Evolutionary conservation across 2,797 vertebrate genomes (phyloP), one percentile per base, ranked within the genome.

Genomic region (Rhinella marina): DNA sequence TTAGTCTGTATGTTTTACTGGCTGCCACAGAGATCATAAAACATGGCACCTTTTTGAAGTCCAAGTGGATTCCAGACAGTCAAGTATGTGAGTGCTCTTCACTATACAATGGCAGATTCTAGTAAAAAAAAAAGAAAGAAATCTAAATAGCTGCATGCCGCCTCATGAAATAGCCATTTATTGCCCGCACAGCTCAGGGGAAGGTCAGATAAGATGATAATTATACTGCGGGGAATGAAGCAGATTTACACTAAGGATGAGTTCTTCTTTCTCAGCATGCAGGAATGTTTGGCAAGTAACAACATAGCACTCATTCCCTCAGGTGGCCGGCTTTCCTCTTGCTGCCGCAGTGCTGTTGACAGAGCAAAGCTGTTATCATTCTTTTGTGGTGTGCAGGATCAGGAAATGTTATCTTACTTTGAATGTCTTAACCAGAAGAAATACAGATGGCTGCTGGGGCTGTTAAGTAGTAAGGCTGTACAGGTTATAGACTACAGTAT

Each of bases 221-320:
- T 48, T 27, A 72, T 68, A 68, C 56, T 9, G 61, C 5, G 57
- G 79, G 56, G 70, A 68, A 85, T 82, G 80, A 52, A 32, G 75
- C 52, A 70, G 52, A 23, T n/a, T 61, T 70, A 72, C 52, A 29
- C 76, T 57, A 68, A 85, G n/a, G 62, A 70, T 72, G 72, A 68
- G 68, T 76, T 81, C n/a, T 70, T 66, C 78, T 89, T 86, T 59
- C 83, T 82, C 78, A 82, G 62, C n/a, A 57, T 9, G 32, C 70
- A 86, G 84, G 88, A 89, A 89, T 89, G 80, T 86, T 77, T 89
- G 80, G 79, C 84, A 89, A 86, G 88, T 89, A 86, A 48, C 52
- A 86, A 82, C 84, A 79, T 70, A 84, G 84, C 57, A 25, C 14
- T 75, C 72, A 25, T 89, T 82, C 79, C 68, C 50, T 86, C 27